Conservation (phyloP, 2,888 invertebrate species). For the Eupeodes luniger region DNA sequence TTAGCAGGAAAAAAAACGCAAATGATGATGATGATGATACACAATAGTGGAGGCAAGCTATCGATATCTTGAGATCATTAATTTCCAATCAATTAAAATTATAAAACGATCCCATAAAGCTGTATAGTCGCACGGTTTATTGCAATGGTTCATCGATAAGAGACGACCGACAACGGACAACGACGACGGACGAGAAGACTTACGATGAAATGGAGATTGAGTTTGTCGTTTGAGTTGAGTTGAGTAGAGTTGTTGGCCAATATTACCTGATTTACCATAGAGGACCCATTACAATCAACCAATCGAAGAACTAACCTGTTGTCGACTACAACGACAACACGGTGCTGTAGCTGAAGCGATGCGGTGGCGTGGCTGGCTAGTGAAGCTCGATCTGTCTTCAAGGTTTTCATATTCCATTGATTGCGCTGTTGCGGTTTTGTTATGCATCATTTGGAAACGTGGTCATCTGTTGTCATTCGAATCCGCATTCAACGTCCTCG, state of each 20-base stretch:
- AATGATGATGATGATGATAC: conserved; percentile 51
- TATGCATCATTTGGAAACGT: conserved; percentile 39
- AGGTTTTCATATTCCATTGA: conserved; percentile 44
- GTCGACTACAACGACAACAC: background rate
- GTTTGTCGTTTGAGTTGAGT: conserved; percentile 15
- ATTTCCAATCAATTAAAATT: conserved; percentile 79
- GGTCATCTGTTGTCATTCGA: conserved; percentile 19
- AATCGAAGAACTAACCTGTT: conserved; percentile 52
- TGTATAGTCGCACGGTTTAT: conserved; percentile 70
- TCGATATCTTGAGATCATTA: conserved; percentile 76
- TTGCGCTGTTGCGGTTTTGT: conserved; percentile 22
- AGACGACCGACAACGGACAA: background rate
- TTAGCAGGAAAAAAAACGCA: background rate
- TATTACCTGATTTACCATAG: background rate
- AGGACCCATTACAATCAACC: background rate
- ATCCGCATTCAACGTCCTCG: conserved; percentile 58
- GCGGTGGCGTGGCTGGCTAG: background rate
- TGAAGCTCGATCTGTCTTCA: conserved; percentile 62
- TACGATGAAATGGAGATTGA: conserved; percentile 66
- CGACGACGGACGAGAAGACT: conserved; percentile 15
- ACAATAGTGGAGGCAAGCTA: conserved; percentile 57
- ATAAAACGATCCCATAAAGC: conserved; percentile 78
- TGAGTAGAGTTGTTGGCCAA: conserved; percentile 17
- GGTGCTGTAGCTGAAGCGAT: background rate
- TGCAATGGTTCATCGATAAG: conserved; percentile 63